A percentile compares a stretch with the other conserved stretches of the same genome.
These are phyloP conservation scores for Acrossocheilus fasciatus DNA, from an alignment of 2,797 vertebrate genomes.

Conservation along the genomic window DNA sequence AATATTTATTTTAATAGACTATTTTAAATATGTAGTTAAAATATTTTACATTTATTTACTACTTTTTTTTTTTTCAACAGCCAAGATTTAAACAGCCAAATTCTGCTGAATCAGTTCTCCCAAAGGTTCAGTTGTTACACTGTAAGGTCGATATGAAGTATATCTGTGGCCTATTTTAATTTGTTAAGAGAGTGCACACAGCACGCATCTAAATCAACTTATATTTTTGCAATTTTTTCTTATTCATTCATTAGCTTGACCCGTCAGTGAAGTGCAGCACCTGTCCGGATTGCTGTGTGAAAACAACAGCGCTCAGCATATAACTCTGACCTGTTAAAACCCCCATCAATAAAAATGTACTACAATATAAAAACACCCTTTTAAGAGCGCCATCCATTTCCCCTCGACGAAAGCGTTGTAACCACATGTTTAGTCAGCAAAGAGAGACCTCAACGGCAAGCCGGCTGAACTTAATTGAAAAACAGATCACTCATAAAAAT, in stretches of 20 bases:
- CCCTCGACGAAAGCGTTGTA: neutral
- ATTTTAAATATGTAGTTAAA: neutral
- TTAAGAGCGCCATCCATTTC: slow-evolving; percentile 30
- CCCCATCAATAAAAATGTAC: slow-evolving; percentile 32
- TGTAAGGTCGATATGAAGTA: neutral
- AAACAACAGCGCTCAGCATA: slow-evolving; percentile 23
- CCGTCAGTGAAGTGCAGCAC: neutral
- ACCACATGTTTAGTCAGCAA: slow-evolving; percentile 25
- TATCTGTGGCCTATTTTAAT: neutral
- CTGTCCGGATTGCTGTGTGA: neutral
- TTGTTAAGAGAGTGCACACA: neutral
- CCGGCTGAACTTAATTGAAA: neutral
- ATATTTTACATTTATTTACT: neutral
- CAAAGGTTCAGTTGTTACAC: neutral
- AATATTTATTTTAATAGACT: neutral
- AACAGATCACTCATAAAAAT: slow-evolving; percentile 27
- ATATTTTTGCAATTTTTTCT: neutral
- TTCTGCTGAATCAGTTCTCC: neutral
- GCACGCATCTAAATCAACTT: neutral
- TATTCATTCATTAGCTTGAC: neutral
- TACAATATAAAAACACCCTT: slow-evolving; percentile 22
- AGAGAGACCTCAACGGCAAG: slow-evolving; percentile 25
- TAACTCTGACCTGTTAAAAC: slow-evolving; percentile 27
- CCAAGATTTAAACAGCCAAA: neutral
- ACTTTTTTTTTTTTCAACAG: too few relatives aligned